Percentiles rank a stretch among this genome's conserved stretches.
Evolutionary conservation across 2,113 vertebrate genomes (phyloP).

Genomic region (Mesoclemmys tuberculata): DNA sequence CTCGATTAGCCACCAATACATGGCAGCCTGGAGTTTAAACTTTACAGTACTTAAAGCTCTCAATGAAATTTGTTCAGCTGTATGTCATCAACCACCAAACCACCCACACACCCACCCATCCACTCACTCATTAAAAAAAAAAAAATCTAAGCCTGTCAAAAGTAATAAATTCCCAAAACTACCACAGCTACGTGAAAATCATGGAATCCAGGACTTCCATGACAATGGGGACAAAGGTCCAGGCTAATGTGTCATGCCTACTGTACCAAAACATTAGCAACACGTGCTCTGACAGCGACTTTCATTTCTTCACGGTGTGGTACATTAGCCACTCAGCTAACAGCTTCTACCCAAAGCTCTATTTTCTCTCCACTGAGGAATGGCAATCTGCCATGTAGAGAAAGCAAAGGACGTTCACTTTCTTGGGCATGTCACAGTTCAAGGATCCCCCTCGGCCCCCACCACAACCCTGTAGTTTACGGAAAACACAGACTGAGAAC

Average conservation of each 20-base stretch:
- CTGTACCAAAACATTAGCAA: not conserved
- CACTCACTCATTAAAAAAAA: not conserved
- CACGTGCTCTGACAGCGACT: slow-evolving; percentile 36
- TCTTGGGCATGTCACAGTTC: not conserved
- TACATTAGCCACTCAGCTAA: slow-evolving; percentile 33
- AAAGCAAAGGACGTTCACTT: not conserved
- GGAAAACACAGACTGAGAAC: not conserved
- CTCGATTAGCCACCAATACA: not conserved
- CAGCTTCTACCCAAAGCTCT: slow-evolving; percentile 19
- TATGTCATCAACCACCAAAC: not conserved
- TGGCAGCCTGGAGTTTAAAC: not conserved
- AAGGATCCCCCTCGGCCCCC: not conserved
- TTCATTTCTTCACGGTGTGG: slow-evolving; percentile 35
- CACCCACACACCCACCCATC: not conserved
- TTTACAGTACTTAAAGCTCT: not conserved
- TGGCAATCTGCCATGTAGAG: not conserved
- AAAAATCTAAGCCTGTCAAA: not conserved
- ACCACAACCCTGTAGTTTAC: not conserved
- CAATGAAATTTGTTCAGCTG: not conserved
- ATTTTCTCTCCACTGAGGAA: not conserved
- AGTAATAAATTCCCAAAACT: slow-evolving; percentile 13
- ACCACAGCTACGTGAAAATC: not conserved
- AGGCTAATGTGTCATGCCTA: not conserved
- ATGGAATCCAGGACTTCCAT: not conserved
- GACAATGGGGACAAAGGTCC: not conserved